Percentiles rank a stretch among this genome's conserved stretches.
These are phyloP conservation scores for Panthera tigris DNA, from an alignment of 2,113 vertebrate genomes.

Conservation along the genomic window DNA sequence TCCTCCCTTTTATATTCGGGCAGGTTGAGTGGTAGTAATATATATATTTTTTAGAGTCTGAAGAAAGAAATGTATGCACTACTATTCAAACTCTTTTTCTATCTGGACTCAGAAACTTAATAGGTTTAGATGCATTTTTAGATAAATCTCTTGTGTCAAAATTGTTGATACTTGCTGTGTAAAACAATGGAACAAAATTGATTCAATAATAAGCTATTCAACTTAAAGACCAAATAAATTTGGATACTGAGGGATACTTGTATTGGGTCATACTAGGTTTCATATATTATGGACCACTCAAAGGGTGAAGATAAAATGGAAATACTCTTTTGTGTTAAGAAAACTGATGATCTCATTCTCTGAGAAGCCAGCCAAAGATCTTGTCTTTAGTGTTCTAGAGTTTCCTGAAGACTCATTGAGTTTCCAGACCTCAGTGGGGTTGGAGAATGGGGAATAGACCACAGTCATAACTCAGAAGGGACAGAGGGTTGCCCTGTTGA, in stretches of 20 bases:
- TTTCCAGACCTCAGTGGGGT: neutral
- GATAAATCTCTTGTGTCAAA: conserved; percentile 3
- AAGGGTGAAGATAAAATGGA: neutral
- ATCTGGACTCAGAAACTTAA: neutral
- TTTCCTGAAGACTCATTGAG: neutral
- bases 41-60: neutral
- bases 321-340: neutral
- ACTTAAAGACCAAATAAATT: neutral
- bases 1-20: neutral
- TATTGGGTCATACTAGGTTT: neutral
- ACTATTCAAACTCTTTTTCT: neutral
- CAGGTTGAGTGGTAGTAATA: neutral
- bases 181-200: neutral
- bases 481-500: neutral
- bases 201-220: neutral
- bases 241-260: neutral
- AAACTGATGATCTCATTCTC: neutral
- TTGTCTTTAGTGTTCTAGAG: neutral
- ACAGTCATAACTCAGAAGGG: neutral
- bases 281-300: neutral
- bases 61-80: neutral
- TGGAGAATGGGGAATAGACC: neutral
- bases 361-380: neutral
- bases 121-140: neutral
- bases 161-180: neutral